phyloP scores from a whole-genome alignment of 2,113 vertebrate species.

The Mustela lutreola region DNA sequence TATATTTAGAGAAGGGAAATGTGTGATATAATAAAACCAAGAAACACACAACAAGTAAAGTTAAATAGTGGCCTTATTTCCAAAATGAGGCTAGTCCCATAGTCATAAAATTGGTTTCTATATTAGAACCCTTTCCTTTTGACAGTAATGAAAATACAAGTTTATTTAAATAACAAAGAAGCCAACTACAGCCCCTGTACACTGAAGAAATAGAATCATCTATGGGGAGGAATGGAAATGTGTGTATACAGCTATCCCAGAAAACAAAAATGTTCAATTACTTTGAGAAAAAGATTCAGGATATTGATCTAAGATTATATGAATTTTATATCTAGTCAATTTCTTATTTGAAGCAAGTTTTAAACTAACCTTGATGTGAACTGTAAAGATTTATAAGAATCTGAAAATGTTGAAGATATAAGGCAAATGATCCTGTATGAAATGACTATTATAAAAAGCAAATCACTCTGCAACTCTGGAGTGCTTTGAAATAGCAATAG shows the following conservation, averaged over 20 bases:
- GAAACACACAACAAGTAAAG: background rate
- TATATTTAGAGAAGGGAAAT: background rate
- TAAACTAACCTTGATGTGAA: conserved; percentile 65
- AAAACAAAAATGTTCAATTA: conserved; percentile 71
- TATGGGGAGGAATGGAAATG: conserved; percentile 34
- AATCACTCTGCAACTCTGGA: conserved; percentile 50
- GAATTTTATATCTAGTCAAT: conserved; percentile 69
- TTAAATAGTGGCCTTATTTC: conserved; percentile 31
- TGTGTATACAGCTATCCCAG: conserved; percentile 27
- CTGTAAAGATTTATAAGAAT: conserved; percentile 74
- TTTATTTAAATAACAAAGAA: conserved; percentile 54
- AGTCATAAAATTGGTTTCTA: background rate
- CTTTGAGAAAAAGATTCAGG: conserved; percentile 62
- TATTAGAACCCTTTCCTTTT: background rate
- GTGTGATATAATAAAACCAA: background rate
- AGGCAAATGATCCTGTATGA: conserved; percentile 66
- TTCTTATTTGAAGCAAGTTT: conserved; percentile 72
- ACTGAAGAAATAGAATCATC: background rate
- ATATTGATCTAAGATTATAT: conserved; percentile 61
- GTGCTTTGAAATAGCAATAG: conserved; percentile 41
- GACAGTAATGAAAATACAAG: conserved; percentile 20
- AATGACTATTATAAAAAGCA: conserved; percentile 70
- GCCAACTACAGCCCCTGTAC: background rate
- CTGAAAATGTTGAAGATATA: conserved; percentile 67
- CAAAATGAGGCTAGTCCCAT: conserved; percentile 7